These are phyloP conservation scores for Myanophis thanlyinensis DNA, from an alignment of 2,113 vertebrate species.

Conservation along the genomic window DNA sequence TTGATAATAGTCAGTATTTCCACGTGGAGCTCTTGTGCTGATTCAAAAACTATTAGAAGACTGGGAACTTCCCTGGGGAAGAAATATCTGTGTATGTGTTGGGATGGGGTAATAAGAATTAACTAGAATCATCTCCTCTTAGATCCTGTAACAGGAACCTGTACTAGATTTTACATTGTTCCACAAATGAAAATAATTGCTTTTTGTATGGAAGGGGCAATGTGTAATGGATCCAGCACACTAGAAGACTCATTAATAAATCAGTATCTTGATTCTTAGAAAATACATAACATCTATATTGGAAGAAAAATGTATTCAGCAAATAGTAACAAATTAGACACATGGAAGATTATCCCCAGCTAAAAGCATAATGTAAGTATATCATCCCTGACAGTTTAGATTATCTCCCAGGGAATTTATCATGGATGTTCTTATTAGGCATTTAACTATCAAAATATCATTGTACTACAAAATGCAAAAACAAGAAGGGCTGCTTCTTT, in stretches of 20 bases:
- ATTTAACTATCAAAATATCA: neutral
- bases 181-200: neutral
- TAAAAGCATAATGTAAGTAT: neutral
- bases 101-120: neutral
- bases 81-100: neutral
- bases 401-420: neutral
- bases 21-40: neutral
- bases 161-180: neutral
- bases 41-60: neutral
- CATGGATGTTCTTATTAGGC: neutral
- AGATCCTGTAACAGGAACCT: neutral
- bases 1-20: neutral
- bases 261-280: neutral
- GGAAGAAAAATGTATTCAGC: neutral
- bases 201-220: neutral
- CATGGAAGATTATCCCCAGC: neutral
- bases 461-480: neutral
- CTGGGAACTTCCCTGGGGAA: neutral
- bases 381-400: neutral
- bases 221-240: neutral
- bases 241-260: neutral
- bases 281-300: neutral
- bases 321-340: neutral
- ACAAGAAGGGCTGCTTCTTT: neutral
- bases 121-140: neutral